Evolutionary conservation across 1,140 invertebrate genomes (phyloP).

Genomic region (Orius insidiosus): DNA sequence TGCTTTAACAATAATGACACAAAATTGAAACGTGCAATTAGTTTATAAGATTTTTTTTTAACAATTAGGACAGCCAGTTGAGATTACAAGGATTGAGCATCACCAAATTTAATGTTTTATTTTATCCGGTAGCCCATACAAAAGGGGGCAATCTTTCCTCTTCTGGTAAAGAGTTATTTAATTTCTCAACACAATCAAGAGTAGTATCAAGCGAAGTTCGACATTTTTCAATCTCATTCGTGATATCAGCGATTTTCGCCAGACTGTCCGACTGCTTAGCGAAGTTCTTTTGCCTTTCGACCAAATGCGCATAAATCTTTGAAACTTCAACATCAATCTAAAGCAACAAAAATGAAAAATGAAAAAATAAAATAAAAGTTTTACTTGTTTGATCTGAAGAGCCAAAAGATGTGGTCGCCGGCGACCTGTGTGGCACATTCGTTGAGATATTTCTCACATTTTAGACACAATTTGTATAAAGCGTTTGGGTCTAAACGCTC

Average conservation of each 20-base stretch:
- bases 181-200: slow-evolving; percentile 61
- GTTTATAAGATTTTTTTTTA: too few species aligned
- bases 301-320: too few species aligned
- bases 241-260: slow-evolving; percentile 56
- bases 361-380: too few species aligned
- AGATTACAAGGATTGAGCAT: too few species aligned
- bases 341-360: too few species aligned
- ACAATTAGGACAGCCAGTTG: too few species aligned
- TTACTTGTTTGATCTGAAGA: slow-evolving; percentile 55
- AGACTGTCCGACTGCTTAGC: slow-evolving; percentile 70
- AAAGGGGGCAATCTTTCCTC: slow-evolving; percentile 77
- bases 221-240: slow-evolving; percentile 60
- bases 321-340: too few species aligned
- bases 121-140: slow-evolving; percentile 63
- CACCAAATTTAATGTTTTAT: background rate
- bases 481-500: slow-evolving; percentile 55
- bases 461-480: slow-evolving; percentile 38
- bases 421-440: slow-evolving; percentile 52
- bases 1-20: too few species aligned
- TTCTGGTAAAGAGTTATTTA: slow-evolving; percentile 68
- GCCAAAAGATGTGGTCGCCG: slow-evolving; percentile 53
- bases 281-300: slow-evolving; percentile 68
- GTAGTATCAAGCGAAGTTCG: slow-evolving; percentile 69
- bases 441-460: slow-evolving; percentile 60
- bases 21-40: too few species aligned